Evolutionary conservation across 2,797 vertebrate genomes (phyloP), one percentile per base, ranked within the genome.

Genomic region (Distichodus sexfasciatus): DNA sequence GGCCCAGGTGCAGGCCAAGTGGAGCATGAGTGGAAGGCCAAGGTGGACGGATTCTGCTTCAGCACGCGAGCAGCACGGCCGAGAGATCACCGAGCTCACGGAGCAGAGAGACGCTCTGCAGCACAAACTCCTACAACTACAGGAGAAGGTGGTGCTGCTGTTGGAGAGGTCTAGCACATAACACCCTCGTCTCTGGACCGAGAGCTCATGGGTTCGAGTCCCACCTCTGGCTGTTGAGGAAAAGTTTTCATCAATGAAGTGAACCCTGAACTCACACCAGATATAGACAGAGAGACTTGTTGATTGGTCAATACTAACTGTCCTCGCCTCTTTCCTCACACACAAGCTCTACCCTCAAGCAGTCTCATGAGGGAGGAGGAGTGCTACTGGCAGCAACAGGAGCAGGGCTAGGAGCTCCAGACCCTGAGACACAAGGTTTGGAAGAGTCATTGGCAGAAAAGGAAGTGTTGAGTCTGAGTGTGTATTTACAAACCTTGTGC

Each of bases 11-110:
- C 94, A 96, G 87, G 79, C 82, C 0, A 95, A 96, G 84, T 97
- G 55, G 93, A 96, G 77, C 88, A 87, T 28, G 91, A 95, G 78
- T 96, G 94, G 93, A 91, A 90, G 83, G 76, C 79, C 43, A 94
- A 75, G 43, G 86, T 61, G 90, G 94, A 59, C 91, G 85, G 59
- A 71, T 82, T 1, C 54, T 95, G 80, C 85, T 23, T 82, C 81
- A 0, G 89, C 90, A 70, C 90, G 85, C 84, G 91, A 93, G 64
- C 90, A 91, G 28, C 94, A 97, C 2, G 11, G 19, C 0, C 87
- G 86, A 29, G 89, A 92, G 44, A 79, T 86, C 66, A 81, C 84
- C 26, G 92, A 95, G 23, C 83, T 92, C 3, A 81, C 84, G 0
- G 91, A 93, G n/a, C 91, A 95, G 79, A 90, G 88, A 69, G 93